phyloP scores from a whole-genome alignment of 2,797 vertebrate genomes.

The Sebastes oblongus region DNA sequence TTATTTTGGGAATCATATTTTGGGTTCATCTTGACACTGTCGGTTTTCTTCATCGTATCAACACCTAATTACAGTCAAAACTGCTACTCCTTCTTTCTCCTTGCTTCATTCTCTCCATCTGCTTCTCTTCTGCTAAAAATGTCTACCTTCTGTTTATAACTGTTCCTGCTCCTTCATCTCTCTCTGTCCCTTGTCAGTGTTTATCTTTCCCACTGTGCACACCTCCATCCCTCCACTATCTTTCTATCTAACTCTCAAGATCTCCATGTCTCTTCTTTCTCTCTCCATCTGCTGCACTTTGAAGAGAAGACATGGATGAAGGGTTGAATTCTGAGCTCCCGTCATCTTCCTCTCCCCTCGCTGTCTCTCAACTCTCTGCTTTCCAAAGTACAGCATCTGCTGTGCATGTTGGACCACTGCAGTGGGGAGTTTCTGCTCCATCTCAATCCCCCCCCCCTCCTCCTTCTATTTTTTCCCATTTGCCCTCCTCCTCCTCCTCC shows the following conservation, averaged over 20 bases:
- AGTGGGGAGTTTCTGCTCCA: slow-evolving; percentile 2
- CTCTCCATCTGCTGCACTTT: slow-evolving; percentile 38
- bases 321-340: slow-evolving; percentile 8
- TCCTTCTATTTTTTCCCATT: background rate
- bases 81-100: background rate
- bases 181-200: background rate
- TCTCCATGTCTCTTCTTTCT: slow-evolving; percentile 63
- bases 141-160: slow-evolving; percentile 15
- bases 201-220: background rate
- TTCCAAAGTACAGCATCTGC: slow-evolving; percentile 31
- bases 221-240: background rate
- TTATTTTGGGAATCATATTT: background rate
- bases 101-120: background rate
- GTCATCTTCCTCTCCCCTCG: background rate
- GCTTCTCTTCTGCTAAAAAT: background rate
- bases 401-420: slow-evolving; percentile 26
- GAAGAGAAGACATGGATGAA: slow-evolving; percentile 7
- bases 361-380: slow-evolving; percentile 4
- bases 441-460: background rate
- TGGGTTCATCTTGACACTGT: background rate
- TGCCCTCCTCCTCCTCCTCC: background rate
- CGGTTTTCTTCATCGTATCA: background rate
- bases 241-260: slow-evolving; percentile 61
- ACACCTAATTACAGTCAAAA: background rate
- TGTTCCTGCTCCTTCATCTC: slow-evolving; percentile 12